These are phyloP conservation scores for Apteryx mantelli DNA, from an alignment of 2,113 vertebrate genomes.

Conservation along the genomic window DNA sequence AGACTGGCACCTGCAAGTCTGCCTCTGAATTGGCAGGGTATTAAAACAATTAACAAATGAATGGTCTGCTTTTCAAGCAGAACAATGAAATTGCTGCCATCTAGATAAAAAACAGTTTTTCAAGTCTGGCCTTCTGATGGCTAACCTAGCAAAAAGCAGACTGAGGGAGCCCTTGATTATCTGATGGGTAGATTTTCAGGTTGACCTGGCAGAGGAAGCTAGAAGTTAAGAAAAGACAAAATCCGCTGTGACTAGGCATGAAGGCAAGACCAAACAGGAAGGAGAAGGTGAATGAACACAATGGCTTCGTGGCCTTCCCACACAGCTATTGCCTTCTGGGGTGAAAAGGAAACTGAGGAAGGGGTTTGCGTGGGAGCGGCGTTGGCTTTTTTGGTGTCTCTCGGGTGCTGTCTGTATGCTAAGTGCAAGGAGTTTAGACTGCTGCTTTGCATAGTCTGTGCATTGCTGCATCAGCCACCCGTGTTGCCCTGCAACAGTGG, in stretches of 20 bases:
- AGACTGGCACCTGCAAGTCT: not conserved
- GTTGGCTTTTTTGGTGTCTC: not conserved
- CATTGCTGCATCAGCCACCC: not conserved
- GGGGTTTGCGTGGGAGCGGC: accelerated
- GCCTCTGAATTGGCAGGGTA: not conserved
- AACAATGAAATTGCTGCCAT: not conserved
- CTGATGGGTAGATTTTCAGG: not conserved
- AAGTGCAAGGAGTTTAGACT: not conserved
- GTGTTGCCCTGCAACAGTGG: accelerated
- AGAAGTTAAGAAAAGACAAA: not conserved
- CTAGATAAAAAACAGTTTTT: not conserved
- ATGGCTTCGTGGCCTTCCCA: not conserved
- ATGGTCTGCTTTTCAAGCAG: not conserved
- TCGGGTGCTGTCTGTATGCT: not conserved
- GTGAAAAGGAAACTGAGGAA: not conserved
- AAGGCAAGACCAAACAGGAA: not conserved
- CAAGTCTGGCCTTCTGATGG: not conserved
- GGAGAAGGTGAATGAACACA: not conserved
- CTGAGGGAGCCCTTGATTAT: not conserved
- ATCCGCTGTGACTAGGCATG: accelerated
- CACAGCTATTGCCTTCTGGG: not conserved
- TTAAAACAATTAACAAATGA: not conserved
- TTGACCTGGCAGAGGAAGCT: not conserved
- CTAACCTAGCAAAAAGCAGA: not conserved
- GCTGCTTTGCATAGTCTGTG: not conserved